Base-by-base conservation (phyloP, 1,140 invertebrate genomes). In the Coenobita brevimanus region DNA sequence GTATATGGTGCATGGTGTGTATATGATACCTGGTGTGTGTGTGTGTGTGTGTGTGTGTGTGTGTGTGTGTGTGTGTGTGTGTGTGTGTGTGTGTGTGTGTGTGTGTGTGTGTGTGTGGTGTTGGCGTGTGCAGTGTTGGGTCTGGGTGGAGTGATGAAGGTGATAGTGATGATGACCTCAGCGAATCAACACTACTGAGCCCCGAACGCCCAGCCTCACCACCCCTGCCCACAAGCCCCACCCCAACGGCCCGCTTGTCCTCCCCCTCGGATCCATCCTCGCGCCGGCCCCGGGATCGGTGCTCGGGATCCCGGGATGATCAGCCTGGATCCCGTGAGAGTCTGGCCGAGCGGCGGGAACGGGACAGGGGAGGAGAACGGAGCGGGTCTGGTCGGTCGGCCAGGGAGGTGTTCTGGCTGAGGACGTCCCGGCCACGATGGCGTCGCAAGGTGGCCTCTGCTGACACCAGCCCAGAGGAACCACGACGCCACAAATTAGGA, bases 401-500 rank as follows among this genome's bases (percentile, higher is more conserved):
- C 4, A 81, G 88, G 38, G 86, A 90, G 33, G 54, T 88, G 41
- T 90, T 90, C 54, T 90, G 90, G 90, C 41, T 90, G 46, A 62
- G 83, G 10, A 87, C 90, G 3, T 90, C 90, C 27, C 50, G 90
- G 17, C 84, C 90, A 57, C 46, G 84, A 21, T 90, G 90, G 90
- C 88, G 88, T 4, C 67, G 90, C 38, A 90, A 90, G 78, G 90
- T 90, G 41, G 90, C 90, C 27, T 90, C 90, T 0, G 90, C 90
- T 21, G 90, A 90, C 60, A 90, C 90, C 3, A 90, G 90, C 41
- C 90, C 90, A 30, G 90, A 90, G 60, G 88, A 89, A 24, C 84
- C 90, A 24, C 79, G 88, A 10, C 41, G 90, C 41, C 67, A 81
- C 50, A 82, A 62, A 24, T 90, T 90, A 80, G 83, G 87, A 21